Percentiles rank a stretch among this genome's conserved stretches.
Evolutionary conservation across 1,140 invertebrate genomes (phyloP).

Genomic region (Asobara japonica): DNA sequence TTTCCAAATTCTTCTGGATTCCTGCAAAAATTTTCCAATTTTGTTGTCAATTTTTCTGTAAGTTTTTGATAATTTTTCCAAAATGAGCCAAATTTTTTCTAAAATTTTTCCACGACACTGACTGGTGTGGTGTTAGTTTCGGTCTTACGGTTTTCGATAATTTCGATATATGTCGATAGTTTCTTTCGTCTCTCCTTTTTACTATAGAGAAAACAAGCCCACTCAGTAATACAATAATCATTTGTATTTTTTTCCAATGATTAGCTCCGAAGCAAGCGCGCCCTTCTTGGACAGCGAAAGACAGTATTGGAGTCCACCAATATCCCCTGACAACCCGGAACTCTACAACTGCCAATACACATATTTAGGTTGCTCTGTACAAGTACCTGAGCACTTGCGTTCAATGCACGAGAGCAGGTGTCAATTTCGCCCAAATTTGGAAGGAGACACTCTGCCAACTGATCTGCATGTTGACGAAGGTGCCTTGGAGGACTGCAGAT

Average conservation of each 20-base stretch:
- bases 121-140: no score
- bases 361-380: constrained; percentile 53
- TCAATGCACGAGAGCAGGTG: constrained; percentile 56
- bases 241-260: not conserved
- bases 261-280: constrained; percentile 40
- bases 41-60: no score
- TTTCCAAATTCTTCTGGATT: no score
- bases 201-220: not conserved
- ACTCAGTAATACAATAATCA: no score
- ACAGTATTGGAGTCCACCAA: constrained; percentile 19
- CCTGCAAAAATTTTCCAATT: no score
- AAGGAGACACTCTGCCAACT: constrained; percentile 49
- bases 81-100: no score
- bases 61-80: no score
- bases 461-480: constrained; percentile 40
- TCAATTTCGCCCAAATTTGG: constrained; percentile 54
- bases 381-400: constrained; percentile 46
- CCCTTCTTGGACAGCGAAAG: constrained; percentile 50
- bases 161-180: no score
- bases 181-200: not conserved
- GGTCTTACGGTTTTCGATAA: no score
- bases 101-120: no score
- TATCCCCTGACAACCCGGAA: constrained; percentile 35
- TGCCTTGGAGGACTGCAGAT: constrained; percentile 46
- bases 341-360: constrained; percentile 48